Evolutionary conservation across 2,797 vertebrate genomes (phyloP), one percentile per base, ranked within the genome.

Genomic region (Chromis chromis): DNA sequence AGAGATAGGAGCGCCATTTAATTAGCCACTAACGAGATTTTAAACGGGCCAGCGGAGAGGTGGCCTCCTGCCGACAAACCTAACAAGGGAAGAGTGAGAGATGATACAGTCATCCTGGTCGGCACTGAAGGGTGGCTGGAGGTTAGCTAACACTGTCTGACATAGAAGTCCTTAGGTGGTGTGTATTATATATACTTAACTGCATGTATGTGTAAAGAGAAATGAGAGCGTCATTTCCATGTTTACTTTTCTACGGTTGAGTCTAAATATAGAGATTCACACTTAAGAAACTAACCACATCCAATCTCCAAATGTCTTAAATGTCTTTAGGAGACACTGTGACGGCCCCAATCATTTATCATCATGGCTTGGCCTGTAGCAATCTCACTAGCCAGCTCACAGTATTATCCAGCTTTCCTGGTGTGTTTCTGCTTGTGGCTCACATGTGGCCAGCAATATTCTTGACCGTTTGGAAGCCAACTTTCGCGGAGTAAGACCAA

Each of bases 11-110:
- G 90, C 84, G 76, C 70, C 89, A 91, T 95, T 94, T 93, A 95
- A 95, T 95, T 94, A 94, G 91, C 90, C 86, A 84, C 92, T 94
- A 95, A 95, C 91, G 79, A 93, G 91, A 94, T 95, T 94, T 93
- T 87, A 94, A 94, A 94, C 82, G 86, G 92, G 93, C 92, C 93
- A 94, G 85, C 57, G 62, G 91, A 92, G 91, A 94, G 87, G 87
- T 88, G 90, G 87, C 86, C 83, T 91, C 91, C 89, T 90, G 89
- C 89, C 60, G 85, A 89, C 85, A 78, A 78, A 72, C 78, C 71
- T 86, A 90, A 91, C 84, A 81, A 89, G 81, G 81, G 78, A 86
- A 73, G 76, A 79, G 79, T 72, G 85, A 89, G 84, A 65, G 74
- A 88, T 65, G 77, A 65, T 72, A 57, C 60, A 49, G 64, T 40